phyloP scores from a whole-genome alignment of 2,797 vertebrate species.

The Chiloscyllium punctatum region DNA sequence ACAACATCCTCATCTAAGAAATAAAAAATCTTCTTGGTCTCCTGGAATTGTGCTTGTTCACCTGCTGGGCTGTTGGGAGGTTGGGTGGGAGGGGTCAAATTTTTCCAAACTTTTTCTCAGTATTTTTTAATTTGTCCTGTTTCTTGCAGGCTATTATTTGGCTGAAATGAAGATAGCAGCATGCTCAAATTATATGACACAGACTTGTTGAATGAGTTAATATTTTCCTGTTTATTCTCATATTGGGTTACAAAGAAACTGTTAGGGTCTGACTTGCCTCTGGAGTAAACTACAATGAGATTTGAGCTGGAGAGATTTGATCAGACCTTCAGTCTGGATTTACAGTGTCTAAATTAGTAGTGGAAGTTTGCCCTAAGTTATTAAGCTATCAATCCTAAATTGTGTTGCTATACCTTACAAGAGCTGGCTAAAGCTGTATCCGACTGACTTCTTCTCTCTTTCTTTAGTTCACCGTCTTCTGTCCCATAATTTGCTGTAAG shows the following conservation, averaged over 20 bases:
- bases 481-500: conserved; percentile 52
- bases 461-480: conserved; percentile 42
- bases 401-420: conserved; percentile 51
- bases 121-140: not conserved
- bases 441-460: conserved; percentile 68
- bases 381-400: not conserved
- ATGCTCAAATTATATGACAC: not conserved
- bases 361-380: not conserved
- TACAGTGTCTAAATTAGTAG: not conserved
- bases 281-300: not conserved
- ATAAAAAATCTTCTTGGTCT: no score
- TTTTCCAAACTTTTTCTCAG: not conserved
- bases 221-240: not conserved
- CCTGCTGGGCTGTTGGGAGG: no score
- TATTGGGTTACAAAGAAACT: not conserved
- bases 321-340: not conserved
- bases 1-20: no score
- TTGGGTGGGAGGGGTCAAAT: no score
- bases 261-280: not conserved
- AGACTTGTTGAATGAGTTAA: not conserved
- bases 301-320: not conserved
- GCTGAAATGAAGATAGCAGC: not conserved
- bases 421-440: conserved; percentile 72
- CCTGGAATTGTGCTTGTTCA: no score
- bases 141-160: not conserved